Evolutionary conservation across 2,888 invertebrate species (phyloP).

Genomic region (Lepeophtheirus nordmannii): DNA sequence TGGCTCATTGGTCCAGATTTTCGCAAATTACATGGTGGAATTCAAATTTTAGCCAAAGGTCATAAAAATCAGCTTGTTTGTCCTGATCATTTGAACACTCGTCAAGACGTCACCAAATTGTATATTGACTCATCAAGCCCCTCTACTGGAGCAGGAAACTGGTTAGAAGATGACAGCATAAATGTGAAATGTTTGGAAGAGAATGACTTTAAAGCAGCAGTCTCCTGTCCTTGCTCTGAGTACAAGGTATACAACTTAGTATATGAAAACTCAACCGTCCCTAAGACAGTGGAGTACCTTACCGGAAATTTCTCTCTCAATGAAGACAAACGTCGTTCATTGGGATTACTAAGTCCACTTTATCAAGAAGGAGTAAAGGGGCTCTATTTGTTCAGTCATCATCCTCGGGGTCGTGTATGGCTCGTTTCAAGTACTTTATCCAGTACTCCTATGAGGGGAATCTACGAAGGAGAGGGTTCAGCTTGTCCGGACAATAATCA

Average conservation of each 20-base stretch:
- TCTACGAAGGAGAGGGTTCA: neutral
- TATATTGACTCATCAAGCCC: slow-evolving; percentile 22
- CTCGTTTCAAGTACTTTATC: slow-evolving; percentile 11
- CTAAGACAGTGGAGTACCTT: slow-evolving; percentile 3
- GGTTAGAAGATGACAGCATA: slow-evolving; percentile 4
- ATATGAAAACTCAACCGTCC: slow-evolving; percentile 9
- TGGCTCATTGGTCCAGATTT: slow-evolving; percentile 22
- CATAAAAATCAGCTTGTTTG: slow-evolving; percentile 12
- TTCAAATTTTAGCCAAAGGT: slow-evolving; percentile 4
- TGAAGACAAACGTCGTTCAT: neutral
- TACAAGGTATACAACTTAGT: slow-evolving; percentile 13
- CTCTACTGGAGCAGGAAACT: slow-evolving; percentile 17
- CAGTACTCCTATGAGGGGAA: slow-evolving; percentile 11
- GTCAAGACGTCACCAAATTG: slow-evolving; percentile 15
- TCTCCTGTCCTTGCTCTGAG: neutral
- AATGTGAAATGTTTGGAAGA: neutral
- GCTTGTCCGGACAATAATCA: slow-evolving; percentile 13
- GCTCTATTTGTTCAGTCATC: slow-evolving; percentile 17
- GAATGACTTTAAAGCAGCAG: slow-evolving; percentile 5
- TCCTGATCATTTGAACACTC: slow-evolving; percentile 9
- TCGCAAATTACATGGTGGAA: slow-evolving; percentile 19
- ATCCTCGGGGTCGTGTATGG: slow-evolving; percentile 17
- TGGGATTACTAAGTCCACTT: slow-evolving; percentile 11
- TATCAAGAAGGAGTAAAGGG: slow-evolving; percentile 3
- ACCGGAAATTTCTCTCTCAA: slow-evolving; percentile 3